Evolutionary conservation across 2,888 invertebrate genomes (phyloP), one percentile per base, ranked within the genome.

Genomic region (Sericinus montela): DNA sequence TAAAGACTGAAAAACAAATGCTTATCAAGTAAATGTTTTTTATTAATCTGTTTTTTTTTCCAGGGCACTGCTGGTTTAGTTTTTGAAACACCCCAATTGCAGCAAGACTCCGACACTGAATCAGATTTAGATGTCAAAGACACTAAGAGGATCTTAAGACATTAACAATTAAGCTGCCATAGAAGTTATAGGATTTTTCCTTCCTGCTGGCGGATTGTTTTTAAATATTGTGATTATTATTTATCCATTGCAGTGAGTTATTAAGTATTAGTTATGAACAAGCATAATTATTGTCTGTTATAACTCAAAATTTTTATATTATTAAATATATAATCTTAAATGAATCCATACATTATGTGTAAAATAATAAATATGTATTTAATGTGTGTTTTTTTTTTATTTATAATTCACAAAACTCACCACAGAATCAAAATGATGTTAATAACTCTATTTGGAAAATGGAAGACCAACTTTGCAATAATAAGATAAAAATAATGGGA

Each of bases 71-170:
- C 70, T 1, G 71, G 67, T 0, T 43, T 77, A 28, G 39, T 56
- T 1, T 58, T 78, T 34, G 61, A 68, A 3, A 52, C 72, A 11
- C 62, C 69, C 0, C 56, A 43, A 1, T 62, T 66, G 0, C 67
- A 69, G 0, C 67, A 69, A 30, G 72, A 79, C 30, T 32, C 83
- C 0, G 85, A 84, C 41, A 83, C 84, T 0, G 85, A 85, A 48
- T 83, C 86, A 0, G 80, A 83, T 51, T 45, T 75, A 28, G 82
- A 82, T 56, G 73, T 72, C 14, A 72, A 55, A 42, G 78, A 80
- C 42, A 61, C 51, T 7, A 65, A 56, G 6, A 62, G 60, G 40
- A 64, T 72, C 11, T 43, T 69, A 13, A 48, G 44, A 15, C 60
- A 58, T 51, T 59, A 62, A 44, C 56, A 19, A 19, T 25, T 35